Percentiles rank a stretch among this genome's conserved stretches.
phyloP scores from a whole-genome alignment of 1,140 invertebrate species.

The Archegozetes longisetosus region DNA sequence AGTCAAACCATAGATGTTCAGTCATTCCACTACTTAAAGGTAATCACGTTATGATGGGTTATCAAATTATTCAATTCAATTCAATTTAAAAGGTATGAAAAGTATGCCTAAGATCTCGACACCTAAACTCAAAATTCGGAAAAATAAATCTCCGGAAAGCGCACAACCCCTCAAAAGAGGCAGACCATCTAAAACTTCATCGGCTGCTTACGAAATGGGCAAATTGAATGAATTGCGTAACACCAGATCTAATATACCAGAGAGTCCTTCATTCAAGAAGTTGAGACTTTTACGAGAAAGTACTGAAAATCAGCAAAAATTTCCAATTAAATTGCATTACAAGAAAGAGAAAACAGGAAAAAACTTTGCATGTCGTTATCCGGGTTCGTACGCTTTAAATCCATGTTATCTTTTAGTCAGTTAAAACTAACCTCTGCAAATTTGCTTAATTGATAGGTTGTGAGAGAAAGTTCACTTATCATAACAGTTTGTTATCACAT shows the following conservation, averaged over 20 bases:
- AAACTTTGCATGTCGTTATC: too few relatives aligned
- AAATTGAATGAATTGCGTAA: not conserved
- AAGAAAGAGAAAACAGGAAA: too few relatives aligned
- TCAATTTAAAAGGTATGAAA: not conserved
- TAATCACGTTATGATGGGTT: too few relatives aligned
- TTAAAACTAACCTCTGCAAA: not conserved
- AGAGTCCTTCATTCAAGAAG: too few relatives aligned
- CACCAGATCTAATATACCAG: too few relatives aligned
- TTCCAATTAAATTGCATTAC: too few relatives aligned
- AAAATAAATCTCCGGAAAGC: too few relatives aligned
- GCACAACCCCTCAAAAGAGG: too few relatives aligned
- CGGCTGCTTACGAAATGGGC: not conserved
- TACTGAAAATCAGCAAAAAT: too few relatives aligned
- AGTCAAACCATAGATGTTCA: not conserved
- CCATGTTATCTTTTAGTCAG: too few relatives aligned
- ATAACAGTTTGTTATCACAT: not conserved
- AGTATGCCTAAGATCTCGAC: not conserved
- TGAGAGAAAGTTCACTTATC: not conserved
- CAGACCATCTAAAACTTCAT: not conserved
- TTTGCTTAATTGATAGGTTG: not conserved
- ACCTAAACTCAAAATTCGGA: not conserved
- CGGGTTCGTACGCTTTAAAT: too few relatives aligned
- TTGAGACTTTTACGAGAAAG: too few relatives aligned
- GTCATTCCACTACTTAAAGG: not conserved
- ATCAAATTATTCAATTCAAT: not conserved